These are phyloP conservation scores for Thamnophis sirtalis DNA, from an alignment of 2,113 vertebrate species.

Conservation along the genomic window DNA sequence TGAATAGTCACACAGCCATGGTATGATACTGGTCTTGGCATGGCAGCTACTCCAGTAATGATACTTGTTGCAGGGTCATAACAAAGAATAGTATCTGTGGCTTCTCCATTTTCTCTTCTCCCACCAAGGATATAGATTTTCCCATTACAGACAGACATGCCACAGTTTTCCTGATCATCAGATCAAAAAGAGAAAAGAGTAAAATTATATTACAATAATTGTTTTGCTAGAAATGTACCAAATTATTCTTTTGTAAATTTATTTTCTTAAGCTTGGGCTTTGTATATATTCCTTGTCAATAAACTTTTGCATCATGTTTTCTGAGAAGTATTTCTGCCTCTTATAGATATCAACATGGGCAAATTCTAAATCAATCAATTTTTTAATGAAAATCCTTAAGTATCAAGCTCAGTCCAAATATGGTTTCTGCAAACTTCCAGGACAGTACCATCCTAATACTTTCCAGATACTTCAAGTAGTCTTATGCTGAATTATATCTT, in stretches of 20 bases:
- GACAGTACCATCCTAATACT: conserved; percentile 13
- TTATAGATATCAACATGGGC: not conserved
- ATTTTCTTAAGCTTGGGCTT: not conserved
- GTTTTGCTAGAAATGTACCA: not conserved
- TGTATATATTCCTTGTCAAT: not conserved
- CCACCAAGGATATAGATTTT: conserved; percentile 98
- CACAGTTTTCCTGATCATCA: conserved; percentile 89
- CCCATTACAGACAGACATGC: conserved; percentile 98
- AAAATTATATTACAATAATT: not conserved
- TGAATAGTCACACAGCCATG: conserved; percentile 98
- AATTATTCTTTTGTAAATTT: not conserved
- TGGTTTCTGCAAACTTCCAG: not conserved
- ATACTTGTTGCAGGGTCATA: conserved; percentile 93
- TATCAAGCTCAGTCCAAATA: not conserved
- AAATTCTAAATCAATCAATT: not conserved
- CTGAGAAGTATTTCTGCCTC: not conserved
- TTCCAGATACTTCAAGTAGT: not conserved
- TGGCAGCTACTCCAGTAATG: conserved; percentile 92
- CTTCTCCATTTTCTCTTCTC: conserved; percentile 88
- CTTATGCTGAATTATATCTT: not conserved
- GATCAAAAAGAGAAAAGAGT: conserved; percentile 47
- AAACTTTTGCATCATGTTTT: not conserved
- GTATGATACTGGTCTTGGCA: conserved; percentile 95
- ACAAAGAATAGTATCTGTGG: conserved; percentile 91
- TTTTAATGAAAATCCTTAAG: not conserved